phyloP scores from a whole-genome alignment of 1,140 invertebrate species.

The Trachymyrmex septentrionalis region DNA sequence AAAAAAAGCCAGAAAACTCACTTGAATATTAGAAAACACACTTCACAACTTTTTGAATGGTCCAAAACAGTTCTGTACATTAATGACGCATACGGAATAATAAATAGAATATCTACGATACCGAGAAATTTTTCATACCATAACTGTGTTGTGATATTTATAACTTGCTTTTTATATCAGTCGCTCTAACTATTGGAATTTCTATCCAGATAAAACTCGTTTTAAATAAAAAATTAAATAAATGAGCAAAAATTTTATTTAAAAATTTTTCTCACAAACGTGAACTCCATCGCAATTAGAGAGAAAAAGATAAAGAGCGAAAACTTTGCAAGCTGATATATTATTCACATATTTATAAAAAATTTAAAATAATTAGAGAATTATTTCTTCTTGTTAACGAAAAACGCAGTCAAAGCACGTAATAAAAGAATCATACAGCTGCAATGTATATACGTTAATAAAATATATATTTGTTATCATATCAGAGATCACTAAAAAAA shows the following conservation, averaged over 20 bases:
- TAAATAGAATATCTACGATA: slow-evolving; percentile 12
- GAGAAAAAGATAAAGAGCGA: not conserved
- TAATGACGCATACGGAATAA: slow-evolving; percentile 27
- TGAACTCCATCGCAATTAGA: not conserved
- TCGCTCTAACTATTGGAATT: slow-evolving; percentile 12
- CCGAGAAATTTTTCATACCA: slow-evolving; percentile 47
- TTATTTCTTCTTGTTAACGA: slow-evolving; percentile 25
- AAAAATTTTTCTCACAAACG: not conserved
- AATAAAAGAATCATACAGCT: slow-evolving; percentile 23
- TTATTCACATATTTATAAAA: slow-evolving; percentile 11
- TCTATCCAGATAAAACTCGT: slow-evolving; percentile 20
- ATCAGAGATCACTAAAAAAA: slow-evolving; percentile 38
- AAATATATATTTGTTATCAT: slow-evolving; percentile 54
- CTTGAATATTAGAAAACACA: not conserved
- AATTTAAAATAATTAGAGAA: slow-evolving; percentile 1
- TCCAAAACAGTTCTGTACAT: slow-evolving; percentile 21
- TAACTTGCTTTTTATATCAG: slow-evolving; percentile 44
- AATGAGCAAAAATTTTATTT: slow-evolving; percentile 22
- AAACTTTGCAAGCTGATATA: not conserved
- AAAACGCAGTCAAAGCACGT: not conserved
- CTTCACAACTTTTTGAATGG: slow-evolving; percentile 33
- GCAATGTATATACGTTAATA: slow-evolving; percentile 6
- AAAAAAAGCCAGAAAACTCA: not conserved
- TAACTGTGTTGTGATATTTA: slow-evolving; percentile 40
- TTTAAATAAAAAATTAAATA: slow-evolving; percentile 2